Conservation (phyloP, 2,113 vertebrate species). For the Zingel zingel region DNA sequence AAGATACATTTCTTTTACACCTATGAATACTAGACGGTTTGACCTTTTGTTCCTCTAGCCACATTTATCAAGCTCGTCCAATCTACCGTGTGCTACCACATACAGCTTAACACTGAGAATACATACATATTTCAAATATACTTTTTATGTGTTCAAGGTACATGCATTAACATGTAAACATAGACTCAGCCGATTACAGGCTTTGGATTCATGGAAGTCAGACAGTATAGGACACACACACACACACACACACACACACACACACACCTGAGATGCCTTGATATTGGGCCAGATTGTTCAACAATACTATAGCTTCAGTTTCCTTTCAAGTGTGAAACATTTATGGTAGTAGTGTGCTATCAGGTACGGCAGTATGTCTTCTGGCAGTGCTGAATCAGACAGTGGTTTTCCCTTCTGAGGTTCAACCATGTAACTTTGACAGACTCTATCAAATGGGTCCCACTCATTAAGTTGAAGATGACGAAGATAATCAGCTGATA, state of each 20-base stretch:
- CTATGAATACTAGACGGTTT: constrained; percentile 6
- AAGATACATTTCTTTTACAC: background rate
- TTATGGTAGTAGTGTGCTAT: constrained; percentile 72
- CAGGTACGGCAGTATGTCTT: constrained; percentile 65
- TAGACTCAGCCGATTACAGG: constrained; percentile 70
- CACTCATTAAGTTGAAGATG: constrained; percentile 33
- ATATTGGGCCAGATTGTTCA: constrained; percentile 75
- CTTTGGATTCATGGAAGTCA: constrained; percentile 71
- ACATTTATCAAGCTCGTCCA: constrained; percentile 40
- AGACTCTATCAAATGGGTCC: constrained; percentile 34
- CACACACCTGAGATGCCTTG: constrained; percentile 78
- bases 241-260: constrained; percentile 9
- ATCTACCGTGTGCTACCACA: constrained; percentile 36
- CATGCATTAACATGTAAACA: constrained; percentile 78
- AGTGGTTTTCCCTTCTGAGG: constrained; percentile 40
- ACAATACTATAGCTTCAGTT: constrained; percentile 75
- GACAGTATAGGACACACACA: constrained; percentile 34
- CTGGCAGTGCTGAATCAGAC: constrained; percentile 74
- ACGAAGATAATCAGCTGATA: constrained; percentile 34
- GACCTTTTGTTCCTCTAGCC: constrained; percentile 56
- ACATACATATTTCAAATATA: constrained; percentile 56
- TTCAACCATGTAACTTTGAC: constrained; percentile 30
- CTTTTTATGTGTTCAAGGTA: constrained; percentile 57
- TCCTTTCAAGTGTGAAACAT: constrained; percentile 69
- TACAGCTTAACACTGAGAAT: constrained; percentile 42